Conservation (phyloP, 2,888 invertebrate species). For the Drosophila melanosoma region DNA sequence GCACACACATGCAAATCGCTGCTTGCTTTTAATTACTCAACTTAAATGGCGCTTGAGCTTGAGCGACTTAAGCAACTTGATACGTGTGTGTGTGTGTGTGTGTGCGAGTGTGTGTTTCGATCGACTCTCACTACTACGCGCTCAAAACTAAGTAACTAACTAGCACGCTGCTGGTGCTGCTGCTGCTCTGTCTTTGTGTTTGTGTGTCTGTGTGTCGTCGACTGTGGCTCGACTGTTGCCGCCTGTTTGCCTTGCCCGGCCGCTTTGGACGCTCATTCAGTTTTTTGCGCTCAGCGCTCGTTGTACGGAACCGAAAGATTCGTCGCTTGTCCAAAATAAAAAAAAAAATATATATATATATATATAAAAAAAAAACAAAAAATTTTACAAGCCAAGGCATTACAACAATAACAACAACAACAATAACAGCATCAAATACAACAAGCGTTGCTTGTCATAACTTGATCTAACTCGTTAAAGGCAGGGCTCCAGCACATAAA, state of each 20-base stretch:
- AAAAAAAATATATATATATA: not conserved
- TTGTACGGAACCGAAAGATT: constrained; percentile 77
- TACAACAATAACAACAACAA: constrained; percentile 31
- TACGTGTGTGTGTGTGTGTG: constrained; percentile 38
- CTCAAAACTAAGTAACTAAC: constrained; percentile 76
- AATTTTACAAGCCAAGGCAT: constrained; percentile 47
- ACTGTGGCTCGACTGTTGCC: constrained; percentile 56
- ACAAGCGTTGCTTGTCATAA: constrained; percentile 52
- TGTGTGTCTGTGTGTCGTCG: constrained; percentile 28
- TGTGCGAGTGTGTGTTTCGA: constrained; percentile 53
- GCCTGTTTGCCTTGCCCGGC: constrained; percentile 77
- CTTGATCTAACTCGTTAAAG: constrained; percentile 57
- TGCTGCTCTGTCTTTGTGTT: constrained; percentile 33
- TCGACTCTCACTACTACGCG: constrained; percentile 75
- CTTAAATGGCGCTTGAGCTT: constrained; percentile 79
- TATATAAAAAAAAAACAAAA: constrained; percentile 18
- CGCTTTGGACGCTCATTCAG: constrained; percentile 79
- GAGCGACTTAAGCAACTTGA: constrained; percentile 79
- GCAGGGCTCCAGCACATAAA: constrained; percentile 42
- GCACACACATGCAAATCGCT: constrained; percentile 67
- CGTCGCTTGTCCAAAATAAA: constrained; percentile 58
- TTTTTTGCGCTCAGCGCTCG: constrained; percentile 79
- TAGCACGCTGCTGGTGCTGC: constrained; percentile 59
- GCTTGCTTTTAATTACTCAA: constrained; percentile 78
- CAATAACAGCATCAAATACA: constrained; percentile 17